phyloP scores from a whole-genome alignment of 2,888 invertebrate genomes.

The Andrena fulva region DNA sequence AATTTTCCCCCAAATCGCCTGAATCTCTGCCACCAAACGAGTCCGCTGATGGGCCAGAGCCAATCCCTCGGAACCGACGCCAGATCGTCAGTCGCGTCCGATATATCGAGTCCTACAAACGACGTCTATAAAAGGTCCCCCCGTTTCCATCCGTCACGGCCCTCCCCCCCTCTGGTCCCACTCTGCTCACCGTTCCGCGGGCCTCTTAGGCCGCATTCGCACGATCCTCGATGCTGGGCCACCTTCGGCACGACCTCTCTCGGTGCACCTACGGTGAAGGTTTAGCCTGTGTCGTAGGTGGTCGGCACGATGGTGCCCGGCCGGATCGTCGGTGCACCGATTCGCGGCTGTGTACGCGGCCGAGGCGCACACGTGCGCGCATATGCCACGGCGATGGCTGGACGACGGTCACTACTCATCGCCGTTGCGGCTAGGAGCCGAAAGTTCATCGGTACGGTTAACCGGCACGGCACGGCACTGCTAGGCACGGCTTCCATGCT shows the following conservation, averaged over 20 bases:
- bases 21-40: neutral
- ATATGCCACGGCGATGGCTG: conserved; percentile 73
- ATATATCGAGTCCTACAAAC: conserved; percentile 73
- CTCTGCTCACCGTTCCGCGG: conserved; percentile 65
- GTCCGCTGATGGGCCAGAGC: conserved; percentile 9
- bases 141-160: conserved; percentile 41
- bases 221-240: conserved; percentile 82
- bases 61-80: conserved; percentile 23
- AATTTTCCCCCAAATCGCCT: neutral
- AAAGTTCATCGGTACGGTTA: conserved; percentile 81
- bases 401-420: conserved; percentile 82
- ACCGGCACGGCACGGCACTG: conserved; percentile 72
- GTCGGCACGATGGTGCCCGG: conserved; percentile 53
- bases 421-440: conserved; percentile 75
- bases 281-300: conserved; percentile 72
- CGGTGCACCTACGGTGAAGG: conserved; percentile 73
- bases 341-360: conserved; percentile 14
- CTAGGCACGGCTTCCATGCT: conserved; percentile 56
- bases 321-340: conserved; percentile 25
- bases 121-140: conserved; percentile 70
- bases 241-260: conserved; percentile 83
- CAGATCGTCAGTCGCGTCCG: conserved; percentile 68
- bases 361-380: conserved; percentile 11
- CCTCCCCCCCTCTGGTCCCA: conserved; percentile 18
- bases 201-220: conserved; percentile 78